Conservation (phyloP, 2,888 invertebrate species). For the Drosophila hawaiiensis region DNA sequence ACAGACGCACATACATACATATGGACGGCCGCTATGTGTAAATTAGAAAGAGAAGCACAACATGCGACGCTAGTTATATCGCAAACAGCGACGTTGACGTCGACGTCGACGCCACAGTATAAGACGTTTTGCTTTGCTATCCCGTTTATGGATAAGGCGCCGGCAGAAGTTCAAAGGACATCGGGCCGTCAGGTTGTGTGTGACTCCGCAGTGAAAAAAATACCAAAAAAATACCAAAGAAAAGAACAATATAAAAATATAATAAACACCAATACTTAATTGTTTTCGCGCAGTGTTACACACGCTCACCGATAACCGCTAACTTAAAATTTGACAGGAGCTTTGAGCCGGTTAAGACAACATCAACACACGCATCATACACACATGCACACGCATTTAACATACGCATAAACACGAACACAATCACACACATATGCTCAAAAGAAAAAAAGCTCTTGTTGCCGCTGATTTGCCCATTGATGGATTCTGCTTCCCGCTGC, state of each 20-base stretch:
- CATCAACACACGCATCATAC: not conserved
- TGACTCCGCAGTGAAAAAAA: constrained; percentile 41
- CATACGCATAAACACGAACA: constrained; percentile 9
- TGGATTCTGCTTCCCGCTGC: not conserved
- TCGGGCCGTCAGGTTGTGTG: constrained; percentile 83
- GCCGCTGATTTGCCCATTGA: not conserved
- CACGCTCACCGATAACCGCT: not conserved
- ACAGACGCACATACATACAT: constrained; percentile 24
- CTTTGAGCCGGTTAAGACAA: not conserved
- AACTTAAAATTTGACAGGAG: not conserved
- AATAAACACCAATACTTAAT: not conserved
- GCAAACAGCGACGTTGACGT: constrained; percentile 49
- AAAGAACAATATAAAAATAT: not conserved
- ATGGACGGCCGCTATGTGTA: constrained; percentile 2
- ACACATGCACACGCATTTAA: not conserved
- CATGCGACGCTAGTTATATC: constrained; percentile 49
- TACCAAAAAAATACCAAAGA: not conserved
- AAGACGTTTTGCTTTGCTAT: constrained; percentile 73
- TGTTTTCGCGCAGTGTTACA: constrained; percentile 13
- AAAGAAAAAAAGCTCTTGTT: constrained; percentile 20
- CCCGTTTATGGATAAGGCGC: constrained; percentile 81
- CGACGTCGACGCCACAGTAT: constrained; percentile 47
- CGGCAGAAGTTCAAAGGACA: constrained; percentile 84
- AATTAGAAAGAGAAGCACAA: constrained; percentile 65
- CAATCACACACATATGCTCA: not conserved